Conservation (phyloP, 2,113 vertebrate species). For the Elaphurus davidianus region DNA sequence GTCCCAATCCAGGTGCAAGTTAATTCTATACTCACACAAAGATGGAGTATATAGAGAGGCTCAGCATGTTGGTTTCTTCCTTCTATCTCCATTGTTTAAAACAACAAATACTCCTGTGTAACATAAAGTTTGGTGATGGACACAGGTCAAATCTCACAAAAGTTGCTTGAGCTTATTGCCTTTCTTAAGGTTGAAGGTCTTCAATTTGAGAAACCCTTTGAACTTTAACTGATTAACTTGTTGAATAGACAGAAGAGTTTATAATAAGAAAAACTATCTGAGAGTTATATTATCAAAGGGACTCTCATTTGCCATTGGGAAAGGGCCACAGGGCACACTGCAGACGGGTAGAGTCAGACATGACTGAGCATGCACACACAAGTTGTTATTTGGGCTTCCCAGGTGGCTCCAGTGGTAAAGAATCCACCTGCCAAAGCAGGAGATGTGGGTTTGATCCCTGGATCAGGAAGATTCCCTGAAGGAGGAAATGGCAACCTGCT, state of each 20-base stretch:
- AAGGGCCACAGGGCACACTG: background rate
- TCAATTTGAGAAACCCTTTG: background rate
- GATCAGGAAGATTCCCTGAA: background rate
- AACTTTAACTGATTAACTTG: conserved; percentile 41
- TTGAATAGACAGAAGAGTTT: background rate
- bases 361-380: rapidly evolving
- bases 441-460: background rate
- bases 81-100: background rate
- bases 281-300: background rate
- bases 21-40: background rate
- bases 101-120: background rate
- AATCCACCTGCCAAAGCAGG: background rate
- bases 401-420: background rate
- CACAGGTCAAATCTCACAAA: background rate
- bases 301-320: background rate
- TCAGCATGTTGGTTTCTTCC: background rate
- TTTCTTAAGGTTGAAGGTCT: background rate
- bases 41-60: background rate
- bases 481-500: background rate
- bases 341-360: background rate
- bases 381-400: background rate
- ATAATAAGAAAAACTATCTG: background rate
- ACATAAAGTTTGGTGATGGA: background rate
- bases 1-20: background rate
- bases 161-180: background rate